Percentiles rank a stretch among this genome's conserved stretches.
Conservation (phyloP, 2,888 invertebrate species). For the Hoplodrina blanda region DNA sequence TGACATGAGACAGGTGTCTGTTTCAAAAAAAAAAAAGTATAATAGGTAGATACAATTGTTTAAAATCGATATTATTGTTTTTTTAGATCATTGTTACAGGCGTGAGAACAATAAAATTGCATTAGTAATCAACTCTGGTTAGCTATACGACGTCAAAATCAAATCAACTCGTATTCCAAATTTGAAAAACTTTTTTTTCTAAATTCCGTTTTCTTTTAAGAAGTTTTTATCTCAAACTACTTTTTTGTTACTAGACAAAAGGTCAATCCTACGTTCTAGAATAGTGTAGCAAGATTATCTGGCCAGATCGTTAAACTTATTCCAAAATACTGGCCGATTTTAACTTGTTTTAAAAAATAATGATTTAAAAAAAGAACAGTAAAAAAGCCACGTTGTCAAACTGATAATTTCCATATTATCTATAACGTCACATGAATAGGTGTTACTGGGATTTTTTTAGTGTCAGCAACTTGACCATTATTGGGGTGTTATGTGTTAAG, state of each 20-base stretch:
- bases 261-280: no score
- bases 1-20: not conserved
- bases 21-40: not conserved
- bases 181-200: not conserved
- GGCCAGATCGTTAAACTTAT: no score
- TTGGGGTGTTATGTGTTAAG: not conserved
- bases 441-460: conserved; percentile 22
- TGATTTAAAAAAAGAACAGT: conserved; percentile 8
- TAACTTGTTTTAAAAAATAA: conserved; percentile 2
- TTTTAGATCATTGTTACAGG: no score
- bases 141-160: no score
- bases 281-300: no score
- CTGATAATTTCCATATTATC: conserved; percentile 40
- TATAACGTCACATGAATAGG: conserved; percentile 38
- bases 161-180: not conserved
- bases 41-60: not conserved
- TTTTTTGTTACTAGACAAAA: no score
- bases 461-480: conserved; percentile 14
- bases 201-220: no score
- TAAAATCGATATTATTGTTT: no score
- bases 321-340: not conserved
- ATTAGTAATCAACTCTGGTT: no score
- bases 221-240: no score
- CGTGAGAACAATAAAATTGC: no score
- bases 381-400: conserved; percentile 33